Evolutionary conservation across 2,888 invertebrate species (phyloP), one percentile per base, ranked within the genome.

Genomic region (Aporophyla lueneburgensis): DNA sequence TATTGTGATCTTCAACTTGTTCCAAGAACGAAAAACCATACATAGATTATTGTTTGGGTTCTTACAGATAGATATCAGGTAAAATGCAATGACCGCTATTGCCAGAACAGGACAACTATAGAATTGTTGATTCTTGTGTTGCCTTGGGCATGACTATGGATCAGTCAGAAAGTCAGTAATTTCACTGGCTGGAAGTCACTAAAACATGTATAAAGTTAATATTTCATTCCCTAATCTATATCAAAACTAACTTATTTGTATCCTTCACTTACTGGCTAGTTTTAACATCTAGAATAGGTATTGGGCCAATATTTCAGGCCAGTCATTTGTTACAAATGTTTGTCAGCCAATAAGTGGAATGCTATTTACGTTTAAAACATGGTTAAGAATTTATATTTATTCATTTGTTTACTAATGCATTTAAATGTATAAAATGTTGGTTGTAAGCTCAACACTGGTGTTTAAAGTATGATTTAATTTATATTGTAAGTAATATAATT

Each of bases 401-500:
- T 62, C 3, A 66, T 43, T 51, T 56, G n/a, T 67, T 53, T 59
- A 5, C 58, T 12, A 81, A 56, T 1, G 46, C 78, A 63, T 83
- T 63, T 62, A 77, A 56, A 78, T 63, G 14, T 46, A 63, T 83
- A 53, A 54, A 67, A 40, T 71, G 66, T 71, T 80, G 62, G n/a
- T 72, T 79, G 43, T 80, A 80, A 84, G 58, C 4, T 56, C 54
- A 56, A 69, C 51, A 53, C 14, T 53, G 67, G 53, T 63, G 40
- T 81, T 51, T 81, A 58, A 76, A 67, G 53, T 33, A 75, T 81
- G 33, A 70, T 62, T 84, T 70, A 65, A 75, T 81, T 84, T 84
- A 81, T 67, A 67, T 70, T 59, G 56, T 81, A 81, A 81, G 66
- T 71, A 78, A 68, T 58, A 56, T 66, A 49, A 74, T 81, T 84